Conservation (phyloP, 2,113 vertebrate species). For the Neotragus pygmaeus region DNA sequence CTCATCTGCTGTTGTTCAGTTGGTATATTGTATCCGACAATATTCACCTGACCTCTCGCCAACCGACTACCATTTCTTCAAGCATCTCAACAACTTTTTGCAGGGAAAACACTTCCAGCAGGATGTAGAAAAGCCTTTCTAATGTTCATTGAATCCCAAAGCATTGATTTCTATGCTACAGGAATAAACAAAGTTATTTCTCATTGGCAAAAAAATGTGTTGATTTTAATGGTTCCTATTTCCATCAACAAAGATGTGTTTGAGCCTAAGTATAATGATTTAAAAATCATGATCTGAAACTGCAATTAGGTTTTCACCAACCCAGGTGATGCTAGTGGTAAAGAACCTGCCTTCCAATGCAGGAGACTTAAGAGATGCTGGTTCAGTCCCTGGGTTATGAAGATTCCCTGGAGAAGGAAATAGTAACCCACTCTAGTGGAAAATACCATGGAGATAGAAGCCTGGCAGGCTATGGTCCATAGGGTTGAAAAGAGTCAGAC, state of each 20-base stretch:
- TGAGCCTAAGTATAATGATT: not conserved
- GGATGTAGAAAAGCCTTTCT: not conserved
- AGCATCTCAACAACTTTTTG: not conserved
- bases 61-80: not conserved
- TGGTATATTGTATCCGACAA: not conserved
- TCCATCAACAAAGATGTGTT: not conserved
- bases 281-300: accelerated
- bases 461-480: not conserved
- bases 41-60: not conserved
- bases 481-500: not conserved
- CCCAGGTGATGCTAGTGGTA: not conserved
- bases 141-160: not conserved
- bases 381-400: not conserved
- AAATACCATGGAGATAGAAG: not conserved
- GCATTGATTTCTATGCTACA: not conserved
- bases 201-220: not conserved
- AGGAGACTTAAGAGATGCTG: not conserved
- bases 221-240: not conserved
- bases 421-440: not conserved
- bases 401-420: not conserved
- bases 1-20: not conserved
- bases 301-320: not conserved
- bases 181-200: not conserved
- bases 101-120: not conserved
- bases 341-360: not conserved